Base-by-base conservation (phyloP, 2,113 vertebrate genomes). In the Cyprinodon variegatus region DNA sequence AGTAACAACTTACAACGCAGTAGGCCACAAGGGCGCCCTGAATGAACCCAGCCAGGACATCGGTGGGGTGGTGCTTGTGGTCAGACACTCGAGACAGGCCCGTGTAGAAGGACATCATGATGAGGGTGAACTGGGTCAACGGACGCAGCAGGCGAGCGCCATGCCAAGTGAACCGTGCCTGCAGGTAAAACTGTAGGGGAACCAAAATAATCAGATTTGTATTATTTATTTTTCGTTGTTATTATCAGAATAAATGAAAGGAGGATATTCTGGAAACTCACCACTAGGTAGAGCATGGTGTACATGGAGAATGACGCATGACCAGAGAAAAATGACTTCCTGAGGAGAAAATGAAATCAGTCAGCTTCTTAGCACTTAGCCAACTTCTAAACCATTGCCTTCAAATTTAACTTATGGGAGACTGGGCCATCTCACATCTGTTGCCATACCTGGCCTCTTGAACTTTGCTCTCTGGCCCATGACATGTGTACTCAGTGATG, bases 51-150 rank as follows among this genome's bases (percentile, higher is more conserved):
- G 96, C 97, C 94, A 99, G 93, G 59, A 99, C 97, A 0, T 99
- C 98, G 0, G 95, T 92, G 65, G 97, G 97, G 87, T 99, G 98
- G 86, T 99, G 97, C 90, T 97, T 97, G 92, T 99, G 96, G 88
- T 99, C 97, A 0, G 97, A 97, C 0, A 99, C 95, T 0, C 98
- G 96, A 63, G 97, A 98, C 89, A 99, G 83, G 73, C 98, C 98
- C 0, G 97, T 98, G 94, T 98, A 99, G 86, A 99, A 97, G 0
- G 98, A 96, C 96, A 98, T 98, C 97, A 99, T 98, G 87, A 99
- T 86, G 76, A 99, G 94, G n/a, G 97, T 97, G 93, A 99, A 99
- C 91, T 99, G 98, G 39, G 97, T 95, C 70, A 99, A 94, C 0
- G 98, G 98, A 59, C 98, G 96, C 8, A 99, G 94, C 81, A 98